These are phyloP conservation scores for Spheniscus mendiculus DNA, from an alignment of 2,113 vertebrate genomes.

Conservation along the genomic window DNA sequence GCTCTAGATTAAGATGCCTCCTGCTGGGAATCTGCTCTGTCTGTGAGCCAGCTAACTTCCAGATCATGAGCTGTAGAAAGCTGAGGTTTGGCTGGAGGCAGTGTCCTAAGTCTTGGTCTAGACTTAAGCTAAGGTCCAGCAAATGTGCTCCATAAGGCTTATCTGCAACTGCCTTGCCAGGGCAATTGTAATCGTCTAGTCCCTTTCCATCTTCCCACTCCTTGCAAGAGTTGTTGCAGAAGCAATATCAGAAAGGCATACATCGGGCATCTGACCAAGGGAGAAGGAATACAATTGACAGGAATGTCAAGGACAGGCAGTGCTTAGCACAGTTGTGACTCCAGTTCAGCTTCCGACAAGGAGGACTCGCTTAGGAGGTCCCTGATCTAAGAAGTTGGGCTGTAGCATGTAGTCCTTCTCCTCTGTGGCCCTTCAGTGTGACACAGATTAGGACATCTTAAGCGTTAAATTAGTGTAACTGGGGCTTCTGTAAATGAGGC, in stretches of 20 bases:
- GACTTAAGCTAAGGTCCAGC: background rate
- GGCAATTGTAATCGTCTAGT: rapidly evolving
- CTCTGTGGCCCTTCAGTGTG: background rate
- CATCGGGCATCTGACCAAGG: background rate
- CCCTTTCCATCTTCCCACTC: background rate
- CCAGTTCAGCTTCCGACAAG: background rate
- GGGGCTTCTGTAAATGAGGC: background rate
- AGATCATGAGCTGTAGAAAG: background rate
- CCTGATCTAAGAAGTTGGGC: background rate
- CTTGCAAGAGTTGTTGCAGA: background rate
- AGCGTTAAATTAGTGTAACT: background rate
- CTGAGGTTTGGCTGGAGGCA: background rate
- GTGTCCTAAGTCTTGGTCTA: background rate
- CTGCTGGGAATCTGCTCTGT: background rate
- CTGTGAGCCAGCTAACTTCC: background rate
- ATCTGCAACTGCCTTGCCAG: background rate
- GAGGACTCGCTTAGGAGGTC: background rate
- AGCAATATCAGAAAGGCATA: background rate
- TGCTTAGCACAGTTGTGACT: background rate
- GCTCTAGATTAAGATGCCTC: background rate
- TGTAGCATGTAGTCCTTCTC: background rate
- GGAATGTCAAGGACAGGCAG: background rate
- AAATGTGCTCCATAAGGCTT: background rate
- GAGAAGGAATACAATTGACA: background rate
- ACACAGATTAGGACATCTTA: background rate